Conservation (phyloP, 2,113 vertebrate genomes). For the Machaerirhynchus nigripectus region DNA sequence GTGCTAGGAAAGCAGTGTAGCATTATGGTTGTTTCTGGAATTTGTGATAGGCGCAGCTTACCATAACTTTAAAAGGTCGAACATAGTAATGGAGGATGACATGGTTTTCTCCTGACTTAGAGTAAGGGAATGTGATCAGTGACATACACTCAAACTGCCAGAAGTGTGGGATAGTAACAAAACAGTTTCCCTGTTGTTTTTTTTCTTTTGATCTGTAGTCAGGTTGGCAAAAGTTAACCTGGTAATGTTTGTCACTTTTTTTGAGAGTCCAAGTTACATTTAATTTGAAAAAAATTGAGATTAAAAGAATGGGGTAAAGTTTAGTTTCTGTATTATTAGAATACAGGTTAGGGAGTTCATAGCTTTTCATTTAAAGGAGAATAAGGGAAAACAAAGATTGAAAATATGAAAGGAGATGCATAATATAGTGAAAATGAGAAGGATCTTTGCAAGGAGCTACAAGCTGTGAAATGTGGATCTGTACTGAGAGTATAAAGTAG, state of each 20-base stretch:
- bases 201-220: not conserved
- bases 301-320: not conserved
- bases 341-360: not conserved
- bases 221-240: not conserved
- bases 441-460: not conserved
- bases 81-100: accelerated
- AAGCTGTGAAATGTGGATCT: not conserved
- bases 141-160: not conserved
- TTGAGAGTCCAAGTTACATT: not conserved
- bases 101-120: not conserved
- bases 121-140: not conserved
- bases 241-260: not conserved
- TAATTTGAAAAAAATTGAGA: not conserved
- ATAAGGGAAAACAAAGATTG: not conserved
- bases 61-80: not conserved
- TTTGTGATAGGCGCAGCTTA: not conserved
- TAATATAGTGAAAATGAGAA: not conserved
- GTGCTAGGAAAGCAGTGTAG: not conserved
- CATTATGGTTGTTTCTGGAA: not conserved
- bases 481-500: not conserved
- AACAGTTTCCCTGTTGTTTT: accelerated
- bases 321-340: not conserved
- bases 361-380: not conserved
- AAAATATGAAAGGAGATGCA: not conserved
- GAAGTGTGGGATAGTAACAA: not conserved